Evolutionary conservation across 2,888 invertebrate species (phyloP), one percentile per base, ranked within the genome.

Genomic region (Brassicogethes aeneus): DNA sequence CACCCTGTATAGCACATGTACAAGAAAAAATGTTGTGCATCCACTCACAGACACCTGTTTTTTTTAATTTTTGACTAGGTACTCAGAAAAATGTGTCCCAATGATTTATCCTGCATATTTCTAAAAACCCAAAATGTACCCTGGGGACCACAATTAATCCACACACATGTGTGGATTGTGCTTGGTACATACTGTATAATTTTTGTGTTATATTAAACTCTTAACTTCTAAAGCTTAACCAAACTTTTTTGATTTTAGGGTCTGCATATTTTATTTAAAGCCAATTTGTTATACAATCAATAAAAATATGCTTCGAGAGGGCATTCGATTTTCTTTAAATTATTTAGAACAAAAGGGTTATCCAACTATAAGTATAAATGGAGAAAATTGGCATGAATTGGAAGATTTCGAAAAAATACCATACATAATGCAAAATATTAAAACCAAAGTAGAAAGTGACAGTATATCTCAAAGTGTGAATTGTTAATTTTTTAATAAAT

Each of bases 371-470:
- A 67, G 75, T 0, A 59, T 85, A 36, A 73, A 75, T 54, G 51
- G 68, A 10, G 59, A 55, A 31, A 65, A 68, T 41, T 84, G 81
- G 81, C 52, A 65, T 3, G 56, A 57, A 2, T 61, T 81, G 3
- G 68, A 73, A 0, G 67, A 72, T 32, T 70, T 73, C 52, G 80
- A 83, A 61, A 75, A 74, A 52, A 74, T 78, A 45, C 77, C 79
- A 0, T 82, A 76, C 56, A 61, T 85, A 23, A 74, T 80, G 71
- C 69, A 77, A 32, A 72, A 74, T 60, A 67, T 82, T 63, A 61
- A 72, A 66, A 38, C 71, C 64, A 66, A 70, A 69, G 31, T 45
- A 38, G 29, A 16, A 36, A 36, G 29, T 34, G 43, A 41, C 15
- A 39, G 35, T 16, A 10, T 42, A 17, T 41, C 43, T 17, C 39